phyloP scores from a whole-genome alignment of 1,140 invertebrate genomes.

The Leptinotarsa defecta region DNA sequence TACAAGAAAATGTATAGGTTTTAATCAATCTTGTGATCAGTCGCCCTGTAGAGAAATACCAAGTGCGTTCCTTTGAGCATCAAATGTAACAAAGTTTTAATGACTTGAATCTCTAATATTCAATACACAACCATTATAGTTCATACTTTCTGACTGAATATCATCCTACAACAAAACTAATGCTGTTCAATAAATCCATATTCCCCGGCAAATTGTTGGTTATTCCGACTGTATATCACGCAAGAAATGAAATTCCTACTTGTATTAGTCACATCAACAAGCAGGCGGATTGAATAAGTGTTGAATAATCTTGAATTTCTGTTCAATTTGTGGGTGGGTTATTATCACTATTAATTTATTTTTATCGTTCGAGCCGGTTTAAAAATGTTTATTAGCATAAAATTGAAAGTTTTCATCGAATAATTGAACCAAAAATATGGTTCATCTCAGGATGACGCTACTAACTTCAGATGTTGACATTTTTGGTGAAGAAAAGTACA shows the following conservation, averaged over 20 bases:
- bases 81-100: too few species aligned
- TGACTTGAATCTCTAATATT: too few species aligned
- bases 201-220: neutral
- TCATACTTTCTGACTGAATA: too few species aligned
- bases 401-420: neutral
- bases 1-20: too few species aligned
- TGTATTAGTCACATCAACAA: slow-evolving; percentile 14
- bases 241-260: slow-evolving; percentile 1
- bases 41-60: too few species aligned
- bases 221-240: neutral
- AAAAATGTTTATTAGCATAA: neutral
- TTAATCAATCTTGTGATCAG: too few species aligned
- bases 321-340: slow-evolving; percentile 10
- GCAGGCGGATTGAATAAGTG: slow-evolving; percentile 2
- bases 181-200: too few species aligned
- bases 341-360: neutral
- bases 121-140: too few species aligned
- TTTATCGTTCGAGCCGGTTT: neutral
- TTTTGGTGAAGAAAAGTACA: too few species aligned
- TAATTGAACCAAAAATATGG: neutral
- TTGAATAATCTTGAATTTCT: slow-evolving; percentile 12
- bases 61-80: too few species aligned
- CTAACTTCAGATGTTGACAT: neutral
- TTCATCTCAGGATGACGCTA: neutral
- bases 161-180: too few species aligned